These are phyloP conservation scores for Mionectes olivaceus DNA, from an alignment of 2,797 vertebrate genomes.

Conservation along the genomic window DNA sequence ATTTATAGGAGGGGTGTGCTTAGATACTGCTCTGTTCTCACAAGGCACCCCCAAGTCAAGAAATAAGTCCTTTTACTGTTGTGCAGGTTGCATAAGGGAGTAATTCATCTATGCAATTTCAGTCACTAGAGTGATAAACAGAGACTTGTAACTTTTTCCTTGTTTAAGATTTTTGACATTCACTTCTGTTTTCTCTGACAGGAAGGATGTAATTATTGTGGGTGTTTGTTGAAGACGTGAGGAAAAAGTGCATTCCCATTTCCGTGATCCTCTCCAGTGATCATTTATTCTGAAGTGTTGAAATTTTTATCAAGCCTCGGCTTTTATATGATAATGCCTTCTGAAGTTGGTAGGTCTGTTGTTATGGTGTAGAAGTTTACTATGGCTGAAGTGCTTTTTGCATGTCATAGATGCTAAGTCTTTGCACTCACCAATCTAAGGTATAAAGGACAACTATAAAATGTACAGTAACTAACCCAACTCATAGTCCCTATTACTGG, in stretches of 20 bases:
- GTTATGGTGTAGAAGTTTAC: background rate
- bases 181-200: background rate
- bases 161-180: background rate
- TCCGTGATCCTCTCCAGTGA: background rate
- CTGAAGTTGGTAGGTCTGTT: background rate
- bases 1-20: background rate
- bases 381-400: background rate
- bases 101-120: background rate
- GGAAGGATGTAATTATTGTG: background rate
- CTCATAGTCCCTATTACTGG: background rate
- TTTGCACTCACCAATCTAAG: background rate
- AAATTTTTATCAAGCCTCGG: background rate
- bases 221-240: background rate
- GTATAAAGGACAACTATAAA: background rate
- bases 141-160: background rate
- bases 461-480: background rate
- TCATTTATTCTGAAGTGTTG: background rate
- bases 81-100: background rate
- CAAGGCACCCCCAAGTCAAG: background rate
- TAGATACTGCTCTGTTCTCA: background rate
- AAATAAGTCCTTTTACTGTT: background rate
- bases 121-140: background rate
- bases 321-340: slow-evolving; percentile 6
- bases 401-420: background rate
- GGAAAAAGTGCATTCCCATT: background rate